These are phyloP conservation scores for Acanthisitta chloris DNA, from an alignment of 2,113 vertebrate genomes.

Conservation along the genomic window DNA sequence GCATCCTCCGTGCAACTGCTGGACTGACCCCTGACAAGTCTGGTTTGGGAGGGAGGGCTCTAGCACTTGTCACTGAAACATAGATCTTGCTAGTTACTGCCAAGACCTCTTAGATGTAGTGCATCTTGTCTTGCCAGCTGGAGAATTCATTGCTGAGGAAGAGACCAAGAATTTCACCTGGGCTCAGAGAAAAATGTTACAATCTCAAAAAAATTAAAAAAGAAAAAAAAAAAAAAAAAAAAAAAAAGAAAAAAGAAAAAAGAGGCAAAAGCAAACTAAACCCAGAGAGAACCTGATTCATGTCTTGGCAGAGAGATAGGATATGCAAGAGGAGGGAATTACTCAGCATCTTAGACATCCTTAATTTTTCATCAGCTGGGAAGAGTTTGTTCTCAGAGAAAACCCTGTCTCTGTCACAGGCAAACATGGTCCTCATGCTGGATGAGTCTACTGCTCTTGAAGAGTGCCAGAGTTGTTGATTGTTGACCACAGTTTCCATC, in stretches of 20 bases:
- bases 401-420: not conserved
- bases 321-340: not conserved
- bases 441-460: not conserved
- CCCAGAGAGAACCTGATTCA: not conserved
- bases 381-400: not conserved
- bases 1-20: not conserved
- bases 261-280: not conserved
- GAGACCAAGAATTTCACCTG: not conserved
- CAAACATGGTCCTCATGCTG: not conserved
- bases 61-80: not conserved
- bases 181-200: not conserved
- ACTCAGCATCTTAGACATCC: not conserved
- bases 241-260: too few species aligned
- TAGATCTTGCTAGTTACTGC: not conserved
- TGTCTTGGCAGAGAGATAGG: not conserved
- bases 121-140: not conserved
- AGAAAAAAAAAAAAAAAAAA: not conserved
- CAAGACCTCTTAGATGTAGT: not conserved
- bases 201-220: not conserved
- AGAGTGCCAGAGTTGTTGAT: not conserved
- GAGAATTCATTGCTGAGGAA: not conserved
- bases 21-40: not conserved
- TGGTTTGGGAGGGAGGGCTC: not conserved
- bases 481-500: not conserved
- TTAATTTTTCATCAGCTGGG: not conserved